Percentiles rank a stretch among this genome's conserved stretches.
phyloP scores from a whole-genome alignment of 1,140 invertebrate species.

The Vanessa tameamea region DNA sequence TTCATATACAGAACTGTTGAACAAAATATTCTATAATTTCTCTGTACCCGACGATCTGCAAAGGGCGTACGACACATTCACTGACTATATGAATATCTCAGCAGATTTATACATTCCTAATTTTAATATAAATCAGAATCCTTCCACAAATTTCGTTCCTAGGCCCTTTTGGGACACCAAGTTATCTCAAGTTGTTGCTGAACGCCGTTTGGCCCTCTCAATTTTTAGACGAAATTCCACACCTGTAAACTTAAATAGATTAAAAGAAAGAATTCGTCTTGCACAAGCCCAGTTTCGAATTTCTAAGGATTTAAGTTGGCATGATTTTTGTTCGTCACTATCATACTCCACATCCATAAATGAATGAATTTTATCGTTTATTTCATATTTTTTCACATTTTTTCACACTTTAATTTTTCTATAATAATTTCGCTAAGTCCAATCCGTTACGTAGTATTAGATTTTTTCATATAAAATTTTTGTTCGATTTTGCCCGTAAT shows the following conservation, averaged over 20 bases:
- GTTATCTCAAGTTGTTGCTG: neutral
- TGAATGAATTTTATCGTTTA: too few relatives aligned
- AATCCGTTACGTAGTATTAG: too few relatives aligned
- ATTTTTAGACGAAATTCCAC: neutral
- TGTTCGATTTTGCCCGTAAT: too few relatives aligned
- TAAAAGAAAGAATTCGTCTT: neutral
- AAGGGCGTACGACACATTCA: neutral
- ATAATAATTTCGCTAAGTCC: too few relatives aligned
- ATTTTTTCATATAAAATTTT: too few relatives aligned
- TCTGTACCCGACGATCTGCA: neutral
- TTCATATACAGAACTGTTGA: neutral
- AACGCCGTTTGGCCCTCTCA: neutral
- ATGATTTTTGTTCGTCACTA: too few relatives aligned
- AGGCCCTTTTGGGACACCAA: neutral
- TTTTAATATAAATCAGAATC: slow-evolving; percentile 2
- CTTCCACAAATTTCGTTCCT: neutral
- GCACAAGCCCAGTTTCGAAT: neutral
- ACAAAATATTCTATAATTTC: neutral
- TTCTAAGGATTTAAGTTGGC: neutral
- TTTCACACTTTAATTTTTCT: too few relatives aligned
- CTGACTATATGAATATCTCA: slow-evolving; percentile 4
- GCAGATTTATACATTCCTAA: slow-evolving; percentile 1
- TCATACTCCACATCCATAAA: too few relatives aligned
- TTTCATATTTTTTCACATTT: too few relatives aligned
- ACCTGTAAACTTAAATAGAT: neutral